Base-by-base conservation (phyloP, 30 jellyfish, hydroid and myxozoan species). In the Aurelia aurita region DNA sequence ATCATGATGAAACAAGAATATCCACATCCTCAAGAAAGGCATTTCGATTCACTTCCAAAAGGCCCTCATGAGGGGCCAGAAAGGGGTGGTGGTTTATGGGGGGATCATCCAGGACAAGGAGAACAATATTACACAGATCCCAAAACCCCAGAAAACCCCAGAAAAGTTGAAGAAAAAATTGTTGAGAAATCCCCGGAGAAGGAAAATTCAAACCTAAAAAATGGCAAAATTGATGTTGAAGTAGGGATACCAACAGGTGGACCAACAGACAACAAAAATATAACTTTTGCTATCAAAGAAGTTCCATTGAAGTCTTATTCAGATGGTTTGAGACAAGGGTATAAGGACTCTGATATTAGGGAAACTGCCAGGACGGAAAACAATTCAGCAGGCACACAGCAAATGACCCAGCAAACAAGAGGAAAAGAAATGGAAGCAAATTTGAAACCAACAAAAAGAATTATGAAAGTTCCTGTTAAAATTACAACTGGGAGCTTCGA, bases 11-110 rank as follows among this genome's bases (percentile, higher is more conserved):
- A 77, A 43, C 79, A 58, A 22, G 79, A 77, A 1, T 77, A 58
- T 39, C 88, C 88, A 2, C 74, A 74, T 11, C 25, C 35, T 28
- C 90, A 64, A 39, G 51, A 39, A 39, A 39, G 16, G 7, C 75
- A 54, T 22, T 13, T 27, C 7, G 86, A 54, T 45, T 59, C 64
- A 1, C 64, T 60, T 39, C 28, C 25, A 58, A 67, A 51, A 16
- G 57, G 21, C 55, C 93, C 87, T 9, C 93, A 83, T 44, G 79
- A 34, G 72, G 93, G 93, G 16, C 93, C 93, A 35, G 93, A 83
- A 35, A 83, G 93, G 61, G 93, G 93, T 3, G 93, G 93, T 1
- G 93, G 93, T 26, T 44, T 83, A 22, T 83, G 93, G 93, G 93
- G 93, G 18, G 35, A 70, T 70, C 74, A 34, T n/a, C 90, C 82